Evolutionary conservation across 2,797 vertebrate species (phyloP).

Genomic region (Cuniculus paca): DNA sequence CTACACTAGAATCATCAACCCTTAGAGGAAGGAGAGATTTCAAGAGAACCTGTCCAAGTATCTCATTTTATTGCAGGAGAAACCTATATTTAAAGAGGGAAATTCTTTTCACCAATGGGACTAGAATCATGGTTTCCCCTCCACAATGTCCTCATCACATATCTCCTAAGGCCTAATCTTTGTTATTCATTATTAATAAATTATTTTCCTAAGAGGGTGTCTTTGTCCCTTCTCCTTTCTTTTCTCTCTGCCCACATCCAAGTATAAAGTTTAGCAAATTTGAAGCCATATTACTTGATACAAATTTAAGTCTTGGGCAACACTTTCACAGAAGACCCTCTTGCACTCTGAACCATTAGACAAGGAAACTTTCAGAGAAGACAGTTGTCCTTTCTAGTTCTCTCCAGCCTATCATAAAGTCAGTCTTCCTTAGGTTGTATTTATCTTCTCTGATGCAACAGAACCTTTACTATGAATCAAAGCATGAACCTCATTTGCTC

Average conservation of each 20-base stretch:
- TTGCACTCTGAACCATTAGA: not conserved
- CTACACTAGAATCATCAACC: not conserved
- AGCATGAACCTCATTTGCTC: not conserved
- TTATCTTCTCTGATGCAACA: not conserved
- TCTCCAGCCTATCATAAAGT: not conserved
- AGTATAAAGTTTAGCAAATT: constrained; percentile 14
- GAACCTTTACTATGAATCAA: constrained; percentile 43
- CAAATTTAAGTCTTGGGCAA: constrained; percentile 4
- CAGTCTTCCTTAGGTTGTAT: not conserved
- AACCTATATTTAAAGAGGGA: not conserved
- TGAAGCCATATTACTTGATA: not conserved
- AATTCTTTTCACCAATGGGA: not conserved
- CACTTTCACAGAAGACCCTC: not conserved
- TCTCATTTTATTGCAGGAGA: not conserved
- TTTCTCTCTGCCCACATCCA: not conserved
- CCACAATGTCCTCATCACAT: not conserved
- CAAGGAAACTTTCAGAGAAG: not conserved
- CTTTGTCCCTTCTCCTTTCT: not conserved
- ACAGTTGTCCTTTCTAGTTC: not conserved
- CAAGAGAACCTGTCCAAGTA: not conserved
- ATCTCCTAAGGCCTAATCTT: not conserved
- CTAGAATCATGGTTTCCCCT: accelerated
- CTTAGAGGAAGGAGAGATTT: not conserved
- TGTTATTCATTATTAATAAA: not conserved
- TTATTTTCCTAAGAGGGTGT: not conserved